These are phyloP conservation scores for Seriola rivoliana DNA, from an alignment of 2,113 vertebrate species.

Conservation along the genomic window DNA sequence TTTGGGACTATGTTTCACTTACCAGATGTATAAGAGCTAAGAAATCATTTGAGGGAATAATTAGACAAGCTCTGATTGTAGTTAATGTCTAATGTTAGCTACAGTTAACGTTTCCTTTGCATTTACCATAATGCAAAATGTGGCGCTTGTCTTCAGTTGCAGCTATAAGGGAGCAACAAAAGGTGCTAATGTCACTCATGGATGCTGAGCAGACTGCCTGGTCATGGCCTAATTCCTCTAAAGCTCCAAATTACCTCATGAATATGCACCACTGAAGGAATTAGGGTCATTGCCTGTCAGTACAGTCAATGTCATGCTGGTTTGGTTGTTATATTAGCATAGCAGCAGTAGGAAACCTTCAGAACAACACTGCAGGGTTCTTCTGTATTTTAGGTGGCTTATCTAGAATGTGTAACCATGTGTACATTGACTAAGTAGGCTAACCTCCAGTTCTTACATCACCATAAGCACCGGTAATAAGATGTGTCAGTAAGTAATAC, in stretches of 20 bases:
- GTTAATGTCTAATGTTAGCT: neutral
- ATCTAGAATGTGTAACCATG: neutral
- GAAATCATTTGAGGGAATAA: neutral
- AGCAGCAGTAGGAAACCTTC: constrained; percentile 1
- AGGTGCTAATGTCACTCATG: constrained; percentile 39
- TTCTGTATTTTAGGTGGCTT: neutral
- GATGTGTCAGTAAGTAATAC: neutral
- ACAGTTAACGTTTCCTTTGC: neutral
- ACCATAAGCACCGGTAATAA: neutral
- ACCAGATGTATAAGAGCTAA: neutral
- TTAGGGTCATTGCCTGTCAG: constrained; percentile 66
- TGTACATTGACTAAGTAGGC: neutral
- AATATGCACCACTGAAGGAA: constrained; percentile 62
- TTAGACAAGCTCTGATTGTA: neutral
- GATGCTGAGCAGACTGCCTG: constrained; percentile 63
- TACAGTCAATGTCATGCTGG: constrained; percentile 40
- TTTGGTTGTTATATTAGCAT: constrained; percentile 16
- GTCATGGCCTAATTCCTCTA: constrained; percentile 66
- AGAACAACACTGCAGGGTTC: neutral
- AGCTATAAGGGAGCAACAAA: constrained; percentile 2
- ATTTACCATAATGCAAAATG: neutral
- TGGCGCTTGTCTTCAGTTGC: neutral
- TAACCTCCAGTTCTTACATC: neutral
- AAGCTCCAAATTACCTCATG: constrained; percentile 64
- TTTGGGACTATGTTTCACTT: neutral